Base-by-base conservation (phyloP, 2,113 vertebrate genomes). In the Scopus umbretta region DNA sequence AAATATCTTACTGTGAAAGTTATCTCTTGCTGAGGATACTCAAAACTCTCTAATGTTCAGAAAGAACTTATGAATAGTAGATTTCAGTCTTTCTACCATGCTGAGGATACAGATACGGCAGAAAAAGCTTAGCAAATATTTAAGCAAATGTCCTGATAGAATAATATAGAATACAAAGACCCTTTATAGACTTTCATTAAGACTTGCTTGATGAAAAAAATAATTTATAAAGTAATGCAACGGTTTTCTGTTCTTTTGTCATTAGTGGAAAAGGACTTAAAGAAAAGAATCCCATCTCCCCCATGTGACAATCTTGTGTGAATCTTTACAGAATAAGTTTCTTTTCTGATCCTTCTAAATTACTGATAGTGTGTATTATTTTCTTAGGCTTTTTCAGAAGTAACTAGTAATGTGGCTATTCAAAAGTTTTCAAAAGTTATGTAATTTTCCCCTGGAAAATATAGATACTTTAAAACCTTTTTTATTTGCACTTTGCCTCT, bases 221-320 rank as follows among this genome's bases (percentile, higher is more conserved):
- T 2, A 42, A 14, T 15, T 47, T 14, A 40, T 36, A 68, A 61
- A 78, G 43, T 32, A 59, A 29, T 13, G 4, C 16, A 68, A 59
- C 4, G 18, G 20, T 43, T 53, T 70, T 61, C 26, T 70, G 16
- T 13, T 70, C 13, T 34, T 45, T 61, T 71, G 27, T 27, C 56
- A 34, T 38, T 62, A 88, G 32, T 19, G 8, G 53, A 17, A 61
- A 63, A 65, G 68, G 7, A 17, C 11, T 40, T 42, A 27, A 68
- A 47, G 23, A 25, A 66, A 92, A 86, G 10, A 36, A 74, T 26
- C 7, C 3, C 15, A 30, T 20, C 5, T 40, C 7, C 9, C 5
- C 4, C 20, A 7, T 25, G 4, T 3, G 2, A 59, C 14, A 53
- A 30, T 19, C 9, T 63, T 20, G 59, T 1, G 1, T 11, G 1